Evolutionary conservation across 2,888 invertebrate species (phyloP), one percentile per base, ranked within the genome.

Genomic region (Eumerus sabulonum): DNA sequence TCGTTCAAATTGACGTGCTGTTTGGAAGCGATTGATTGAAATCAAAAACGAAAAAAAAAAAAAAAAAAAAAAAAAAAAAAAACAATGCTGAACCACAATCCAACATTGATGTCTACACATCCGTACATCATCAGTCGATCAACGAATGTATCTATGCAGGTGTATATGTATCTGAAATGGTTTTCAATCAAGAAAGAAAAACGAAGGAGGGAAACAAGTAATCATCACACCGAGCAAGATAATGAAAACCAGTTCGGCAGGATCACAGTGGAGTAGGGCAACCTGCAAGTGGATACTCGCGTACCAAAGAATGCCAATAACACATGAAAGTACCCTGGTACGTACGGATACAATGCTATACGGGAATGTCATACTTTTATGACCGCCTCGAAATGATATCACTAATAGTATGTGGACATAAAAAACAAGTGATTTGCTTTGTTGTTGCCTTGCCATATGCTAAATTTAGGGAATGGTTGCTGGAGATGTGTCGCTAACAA

Each of bases 191-290:
- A 7, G 16, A 50, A 38, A 38, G 7, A 27, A 12, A n/a, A 27
- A 51, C 13, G 42, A 42, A n/a, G 27, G 42, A 27, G 27, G 17
- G 18, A 9, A 51, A 9, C 35, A 42, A 27, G 27, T 7, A 50
- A 68, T n/a, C 13, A 42, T 18, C 35, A 59, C 38, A 1, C 14
- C 16, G n/a, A 57, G 44, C 47, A 35, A 57, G 35, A 44, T 57
- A 57, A 51, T 51, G 42, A 54, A 45, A 64, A 64, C 64, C 64
- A 64, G 64, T 64, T 54, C 19, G 47, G 47, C 54, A 64, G 17
- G 51, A 51, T 51, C 51, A 13, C 51, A 53, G 63, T 51, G 35
- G n/a, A 51, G 51, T 19, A 38, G 54, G 36, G 35, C 36, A 18
- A 9, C 44, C 19, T 14, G 45, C 7, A 14, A 7, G 19, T 19